Base-by-base conservation (phyloP, 2,888 invertebrate species). In the Nebria salina region DNA sequence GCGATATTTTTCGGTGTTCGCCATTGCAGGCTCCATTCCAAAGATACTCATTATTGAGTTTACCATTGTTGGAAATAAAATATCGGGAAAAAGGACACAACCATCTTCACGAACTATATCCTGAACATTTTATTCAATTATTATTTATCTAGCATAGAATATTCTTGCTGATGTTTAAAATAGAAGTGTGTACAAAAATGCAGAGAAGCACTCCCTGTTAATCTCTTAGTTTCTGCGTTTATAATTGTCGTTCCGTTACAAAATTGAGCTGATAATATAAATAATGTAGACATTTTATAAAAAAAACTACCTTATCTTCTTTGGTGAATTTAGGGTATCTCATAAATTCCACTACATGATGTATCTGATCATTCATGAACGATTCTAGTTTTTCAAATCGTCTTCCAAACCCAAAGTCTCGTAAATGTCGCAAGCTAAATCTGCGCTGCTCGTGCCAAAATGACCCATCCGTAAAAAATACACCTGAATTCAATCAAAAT, bases 381-480 rank as follows among this genome's bases (percentile, higher is more conserved):
- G 84, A 76, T 84, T 94, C 94, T 43, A 93, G 86, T 13, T 88
- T 88, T 0, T 88, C 87, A 68, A 91, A 91, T 1, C 93, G 90
- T 65, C 92, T 89, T 0, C 94, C 94, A 82, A 94, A 93, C 1
- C 94, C 94, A 84, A 89, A 93, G 85, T 94, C 93, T 0, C 94
- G 89, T 85, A 93, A 87, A 83, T 92, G 90, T 0, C 93, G 90
- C 1, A 94, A 88, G 0, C 93, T 90, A 82, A 93, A 94, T 82
- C 93, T 89, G 43, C 93, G 89, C 84, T 93, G 93, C 2, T 91
- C 90, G 79, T 91, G 91, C 93, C 93, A 94, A 75, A 90, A 88
- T 68, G 89, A 87, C 0, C 92, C 92, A 8, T 94, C 93, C 25
- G 91, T 91, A 85, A 93, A 93, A 85, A 93, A 93, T 82, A 93